Percentiles rank a stretch among this genome's conserved stretches.
Conservation (phyloP, 92 coral and sea anemone genomes). For the Anthopleura xanthogrammica region DNA sequence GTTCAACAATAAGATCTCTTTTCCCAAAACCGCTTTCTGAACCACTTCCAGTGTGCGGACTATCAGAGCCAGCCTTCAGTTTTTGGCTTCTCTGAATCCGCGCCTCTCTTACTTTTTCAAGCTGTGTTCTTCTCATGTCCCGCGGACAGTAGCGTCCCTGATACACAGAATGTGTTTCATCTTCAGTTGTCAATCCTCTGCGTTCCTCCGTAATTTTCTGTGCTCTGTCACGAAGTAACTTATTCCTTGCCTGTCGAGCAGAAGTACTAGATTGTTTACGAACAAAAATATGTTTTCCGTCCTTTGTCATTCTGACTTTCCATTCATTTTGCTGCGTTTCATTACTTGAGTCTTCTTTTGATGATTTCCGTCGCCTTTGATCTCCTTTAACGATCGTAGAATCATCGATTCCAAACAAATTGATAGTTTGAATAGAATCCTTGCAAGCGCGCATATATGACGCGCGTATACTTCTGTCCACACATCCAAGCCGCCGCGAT, state of each 20-base stretch:
- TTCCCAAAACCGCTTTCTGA: conserved; percentile 80
- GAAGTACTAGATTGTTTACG: conserved; percentile 69
- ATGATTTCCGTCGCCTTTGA: conserved; percentile 50
- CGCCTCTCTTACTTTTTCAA: conserved; percentile 89
- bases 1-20: conserved; percentile 80
- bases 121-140: conserved; percentile 80
- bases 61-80: conserved; percentile 61
- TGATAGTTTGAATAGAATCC: conserved; percentile 73
- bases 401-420: conserved; percentile 70
- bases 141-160: conserved; percentile 97
- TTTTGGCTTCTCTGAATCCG: conserved; percentile 73
- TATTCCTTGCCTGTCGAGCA: conserved; percentile 83
- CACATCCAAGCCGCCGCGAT: conserved; percentile 70
- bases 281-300: conserved; percentile 91
- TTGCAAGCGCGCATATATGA: conserved; percentile 83
- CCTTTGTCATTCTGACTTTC: conserved; percentile 90
- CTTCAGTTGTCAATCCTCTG: conserved; percentile 94
- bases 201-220: conserved; percentile 96
- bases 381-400: conserved; percentile 44
- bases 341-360: conserved; percentile 58
- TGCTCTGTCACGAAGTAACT: conserved; percentile 93
- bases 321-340: conserved; percentile 83
- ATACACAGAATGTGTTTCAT: conserved; percentile 91
- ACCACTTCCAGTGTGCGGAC: conserved; percentile 89
- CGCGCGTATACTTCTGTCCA: conserved; percentile 84